Evolutionary conservation across 2,797 vertebrate genomes (phyloP), one percentile per base, ranked within the genome.

Genomic region (Sebastes itinus): DNA sequence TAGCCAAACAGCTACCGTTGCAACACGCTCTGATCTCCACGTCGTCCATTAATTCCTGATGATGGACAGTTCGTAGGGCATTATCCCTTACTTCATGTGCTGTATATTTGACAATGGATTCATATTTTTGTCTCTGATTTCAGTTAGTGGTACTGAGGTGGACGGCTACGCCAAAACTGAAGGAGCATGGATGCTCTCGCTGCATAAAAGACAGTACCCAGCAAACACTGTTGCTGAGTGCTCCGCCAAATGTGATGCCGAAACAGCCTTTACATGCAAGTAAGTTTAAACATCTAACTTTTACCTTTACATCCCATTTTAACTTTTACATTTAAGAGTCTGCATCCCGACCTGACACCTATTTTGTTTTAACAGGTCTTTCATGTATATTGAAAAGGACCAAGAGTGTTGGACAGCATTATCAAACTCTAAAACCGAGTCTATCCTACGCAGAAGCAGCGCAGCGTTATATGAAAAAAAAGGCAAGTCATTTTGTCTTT

Each of bases 401-500:
- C 96, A 97, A 22, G 96, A 97, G 1, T 99, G 98, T 67, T 92
- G 94, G 88, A 96, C 97, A 0, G 75, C 96, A 78, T 77, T 80
- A 1, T 93, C 94, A 20, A 99, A 97, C 92, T 97, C 96, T 32
- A 98, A 96, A 95, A 92, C 94, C n/a, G 93, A 97, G 38, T 0
- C 14, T 0, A 0, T 97, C 60, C 11, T 96, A 27, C 96, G 97
- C 78, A 95, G 94, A 92, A 86, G 85, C 75, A 96, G 94, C 7
- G 91, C 95, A 11, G 55, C 93, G 77, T 92, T 99, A 65, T 99
- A 96, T 7, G 97, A 99, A 90, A 99, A 97, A 90, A 95, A 87
- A 91, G 90, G 98, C 95, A 93, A 11, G 94, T 90, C 25, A 7
- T 7, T 30, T 10, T 65, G 3, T n/a, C 3, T 65, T 18, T 9